Conservation (phyloP, 2,888 invertebrate species). For the Aelia acuminata region DNA sequence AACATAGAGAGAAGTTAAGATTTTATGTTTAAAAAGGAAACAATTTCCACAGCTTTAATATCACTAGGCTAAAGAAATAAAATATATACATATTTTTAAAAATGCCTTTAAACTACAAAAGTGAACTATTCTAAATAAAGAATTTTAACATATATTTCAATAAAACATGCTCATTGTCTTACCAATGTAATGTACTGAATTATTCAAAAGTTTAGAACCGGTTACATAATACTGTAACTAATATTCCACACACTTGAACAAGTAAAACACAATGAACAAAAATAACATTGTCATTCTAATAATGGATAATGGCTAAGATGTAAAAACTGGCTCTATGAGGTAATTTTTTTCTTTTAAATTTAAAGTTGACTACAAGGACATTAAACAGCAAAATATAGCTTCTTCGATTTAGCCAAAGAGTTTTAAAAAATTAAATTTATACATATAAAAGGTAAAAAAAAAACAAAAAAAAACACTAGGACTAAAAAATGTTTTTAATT, state of each 20-base stretch:
- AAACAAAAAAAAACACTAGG: not conserved
- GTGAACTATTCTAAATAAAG: slow-evolving; percentile 4
- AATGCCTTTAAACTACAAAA: not conserved
- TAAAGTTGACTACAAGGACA: not conserved
- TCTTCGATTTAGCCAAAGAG: not conserved
- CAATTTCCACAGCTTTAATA: not conserved
- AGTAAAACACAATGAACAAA: slow-evolving; percentile 47
- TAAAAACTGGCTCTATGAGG: not conserved
- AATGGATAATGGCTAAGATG: not conserved
- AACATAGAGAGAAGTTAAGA: not conserved
- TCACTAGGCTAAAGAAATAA: not conserved
- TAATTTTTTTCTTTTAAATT: slow-evolving; percentile 18
- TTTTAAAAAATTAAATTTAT: not conserved
- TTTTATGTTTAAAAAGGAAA: not conserved
- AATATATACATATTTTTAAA: not conserved
- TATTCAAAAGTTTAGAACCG: slow-evolving; percentile 33
- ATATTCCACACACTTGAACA: slow-evolving; percentile 45
- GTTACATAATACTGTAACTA: slow-evolving; percentile 43
- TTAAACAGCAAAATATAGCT: not conserved
- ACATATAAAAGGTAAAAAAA: not conserved
- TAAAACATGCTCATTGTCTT: slow-evolving; percentile 1
- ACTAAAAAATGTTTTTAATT: no score
- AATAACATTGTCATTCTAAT: slow-evolving; percentile 46
- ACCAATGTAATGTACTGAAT: slow-evolving; percentile 14
- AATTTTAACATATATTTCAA: slow-evolving; percentile 36